A percentile compares a stretch with the other conserved stretches of the same genome.
Evolutionary conservation across 2,888 invertebrate genomes (phyloP).

Genomic region (Aporophyla lueneburgensis): DNA sequence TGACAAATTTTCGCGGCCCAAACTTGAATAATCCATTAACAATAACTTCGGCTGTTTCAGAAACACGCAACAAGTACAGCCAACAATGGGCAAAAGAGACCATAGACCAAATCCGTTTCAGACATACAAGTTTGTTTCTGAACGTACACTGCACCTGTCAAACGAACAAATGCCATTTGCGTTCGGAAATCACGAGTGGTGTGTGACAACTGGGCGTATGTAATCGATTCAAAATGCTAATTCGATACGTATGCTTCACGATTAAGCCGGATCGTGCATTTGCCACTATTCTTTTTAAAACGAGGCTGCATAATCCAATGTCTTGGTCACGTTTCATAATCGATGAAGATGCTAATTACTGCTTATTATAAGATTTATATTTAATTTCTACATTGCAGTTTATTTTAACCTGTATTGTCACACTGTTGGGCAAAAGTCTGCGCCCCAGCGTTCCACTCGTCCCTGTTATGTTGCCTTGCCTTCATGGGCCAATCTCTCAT

Average conservation of each 20-base stretch:
- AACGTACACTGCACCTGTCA: conserved; percentile 61
- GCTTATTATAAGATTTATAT: conserved; percentile 3
- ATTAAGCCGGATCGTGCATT: conserved; percentile 51
- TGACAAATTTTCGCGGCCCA: conserved; percentile 35
- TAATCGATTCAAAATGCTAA: conserved; percentile 65
- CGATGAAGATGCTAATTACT: conserved; percentile 52
- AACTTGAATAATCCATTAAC: conserved; percentile 37
- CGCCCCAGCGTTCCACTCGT: too few relatives aligned
- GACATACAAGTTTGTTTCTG: conserved; percentile 33
- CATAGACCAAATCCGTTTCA: conserved; percentile 29
- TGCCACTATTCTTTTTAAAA: conserved; percentile 50
- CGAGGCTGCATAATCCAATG: conserved; percentile 52
- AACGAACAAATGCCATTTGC: conserved; percentile 46
- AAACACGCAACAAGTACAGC: conserved; percentile 35
- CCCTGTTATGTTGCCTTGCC: too few relatives aligned
- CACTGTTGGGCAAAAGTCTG: too few relatives aligned
- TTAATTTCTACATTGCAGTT: not conserved
- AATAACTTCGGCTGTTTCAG: conserved; percentile 20
- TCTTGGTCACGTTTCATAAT: conserved; percentile 68
- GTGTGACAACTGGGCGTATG: conserved; percentile 55
- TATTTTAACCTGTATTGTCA: too few relatives aligned
- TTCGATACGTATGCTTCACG: conserved; percentile 58
- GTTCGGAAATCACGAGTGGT: conserved; percentile 53
- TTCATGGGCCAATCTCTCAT: too few relatives aligned
- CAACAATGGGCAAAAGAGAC: conserved; percentile 28